Evolutionary conservation across 2,797 vertebrate genomes (phyloP), one percentile per base, ranked within the genome.

Genomic region (Oreortyx pictus): DNA sequence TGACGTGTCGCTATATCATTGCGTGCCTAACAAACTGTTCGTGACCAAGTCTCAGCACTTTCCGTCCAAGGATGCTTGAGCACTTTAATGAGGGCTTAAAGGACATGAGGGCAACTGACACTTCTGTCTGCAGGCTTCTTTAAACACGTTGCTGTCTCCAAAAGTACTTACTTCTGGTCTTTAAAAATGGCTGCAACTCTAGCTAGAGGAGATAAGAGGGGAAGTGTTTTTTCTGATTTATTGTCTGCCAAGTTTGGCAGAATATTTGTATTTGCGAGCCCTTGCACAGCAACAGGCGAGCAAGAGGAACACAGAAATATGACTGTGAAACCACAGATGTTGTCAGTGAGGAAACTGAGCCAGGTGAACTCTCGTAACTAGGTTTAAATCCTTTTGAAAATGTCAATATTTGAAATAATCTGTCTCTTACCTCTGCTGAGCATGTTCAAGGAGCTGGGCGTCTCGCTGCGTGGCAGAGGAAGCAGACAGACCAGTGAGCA

Each of bases 331-430:
- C 86, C 73, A 76, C 62, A 93, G 76, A 64, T 81, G 14, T 49
- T 91, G 71, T 93, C 93, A 81, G 73, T 22, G 59, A 93, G 86
- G 74, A 95, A 89, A 49, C 1, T 71, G 83, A 76, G 44, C 60
- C 1, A 5, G 27, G 56, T 75, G 87, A 89, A 67, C 27, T 50
- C 46, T 82, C 37, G 4, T 73, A 83, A 83, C 41, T 54, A 73
- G 52, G 31, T 60, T 66, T 70, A 76, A 94, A 86, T 89, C 4
- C 46, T 92, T 89, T 49, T 89, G 76, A 84, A 91, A 94, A 79
- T 54, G 1, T 39, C 31, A 46, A 14, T 56, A 10, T 49, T 80
- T 67, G 70, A 92, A 70, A 56, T 70, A 23, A 80, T 62, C 39
- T 46, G 0, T 81, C 17, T 64, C 16, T 46, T 80, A 29, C 52